Conservation (phyloP, 2,113 vertebrate species). For the Chunga burmeisteri region DNA sequence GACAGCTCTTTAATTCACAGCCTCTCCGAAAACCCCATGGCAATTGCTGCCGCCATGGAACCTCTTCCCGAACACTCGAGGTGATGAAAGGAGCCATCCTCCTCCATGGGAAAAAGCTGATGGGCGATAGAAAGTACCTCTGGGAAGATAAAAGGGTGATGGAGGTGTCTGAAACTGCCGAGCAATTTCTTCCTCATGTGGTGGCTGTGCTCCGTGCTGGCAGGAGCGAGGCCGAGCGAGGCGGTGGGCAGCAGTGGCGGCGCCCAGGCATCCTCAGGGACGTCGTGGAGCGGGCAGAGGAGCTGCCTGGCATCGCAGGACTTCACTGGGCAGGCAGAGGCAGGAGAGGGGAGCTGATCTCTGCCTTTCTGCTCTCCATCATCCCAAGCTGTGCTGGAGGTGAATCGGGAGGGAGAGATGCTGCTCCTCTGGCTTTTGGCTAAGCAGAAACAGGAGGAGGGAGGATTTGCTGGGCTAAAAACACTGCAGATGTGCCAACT, state of each 20-base stretch:
- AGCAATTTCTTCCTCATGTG: background rate
- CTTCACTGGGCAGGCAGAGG: fast-evolving
- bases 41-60: fast-evolving
- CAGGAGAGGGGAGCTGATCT: background rate
- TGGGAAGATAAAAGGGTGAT: background rate
- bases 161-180: background rate
- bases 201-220: background rate
- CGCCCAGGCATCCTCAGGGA: fast-evolving
- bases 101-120: background rate
- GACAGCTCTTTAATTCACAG: background rate
- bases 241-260: background rate
- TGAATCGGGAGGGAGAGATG: fast-evolving
- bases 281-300: fast-evolving
- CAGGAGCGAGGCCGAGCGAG: background rate
- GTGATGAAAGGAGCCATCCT: fast-evolving
- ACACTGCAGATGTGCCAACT: background rate
- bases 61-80: background rate
- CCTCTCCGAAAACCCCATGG: fast-evolving
- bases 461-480: background rate
- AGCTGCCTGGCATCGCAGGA: background rate
- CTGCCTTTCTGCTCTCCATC: background rate
- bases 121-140: background rate
- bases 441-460: too few species aligned
- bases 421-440: background rate
- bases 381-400: fast-evolving